Evolutionary conservation across 2,113 vertebrate species (phyloP).

Genomic region (Rhabdomys dilectus): DNA sequence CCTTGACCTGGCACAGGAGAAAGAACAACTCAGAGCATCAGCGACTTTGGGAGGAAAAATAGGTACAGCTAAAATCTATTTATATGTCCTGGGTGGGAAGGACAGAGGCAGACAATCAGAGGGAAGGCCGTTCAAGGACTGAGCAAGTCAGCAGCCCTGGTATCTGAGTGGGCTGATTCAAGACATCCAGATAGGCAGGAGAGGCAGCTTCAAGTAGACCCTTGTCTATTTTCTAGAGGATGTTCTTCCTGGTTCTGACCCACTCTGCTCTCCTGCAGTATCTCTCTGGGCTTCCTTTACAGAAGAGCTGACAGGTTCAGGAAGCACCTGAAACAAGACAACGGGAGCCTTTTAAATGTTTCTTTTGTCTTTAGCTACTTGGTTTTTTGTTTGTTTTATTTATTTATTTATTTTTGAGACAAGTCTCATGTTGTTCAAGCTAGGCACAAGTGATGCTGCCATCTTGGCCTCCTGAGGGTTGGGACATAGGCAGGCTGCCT

Average conservation of each 20-base stretch:
- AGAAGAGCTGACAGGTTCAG: not conserved
- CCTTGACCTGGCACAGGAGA: not conserved
- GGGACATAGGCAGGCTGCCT: not conserved
- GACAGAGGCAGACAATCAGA: not conserved
- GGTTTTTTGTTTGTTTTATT: not conserved
- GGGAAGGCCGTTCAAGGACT: conserved; percentile 20
- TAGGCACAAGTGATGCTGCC: not conserved
- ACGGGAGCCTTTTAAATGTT: not conserved
- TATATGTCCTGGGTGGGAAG: conserved; percentile 15
- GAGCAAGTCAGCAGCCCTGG: not conserved
- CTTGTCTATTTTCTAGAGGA: not conserved
- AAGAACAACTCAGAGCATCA: conserved; percentile 34
- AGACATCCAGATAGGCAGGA: not conserved
- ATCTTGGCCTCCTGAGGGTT: not conserved
- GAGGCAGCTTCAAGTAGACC: not conserved
- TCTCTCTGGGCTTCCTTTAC: not conserved
- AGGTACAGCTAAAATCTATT: conserved; percentile 58
- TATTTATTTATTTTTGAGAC: not conserved
- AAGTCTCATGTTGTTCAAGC: not conserved
- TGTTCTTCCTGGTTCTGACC: not conserved
- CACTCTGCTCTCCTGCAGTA: not conserved
- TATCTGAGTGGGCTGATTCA: not conserved
- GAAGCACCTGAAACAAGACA: not conserved
- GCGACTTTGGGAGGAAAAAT: not conserved
- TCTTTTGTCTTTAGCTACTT: not conserved